Percentiles rank a stretch among this genome's conserved stretches.
phyloP scores from a whole-genome alignment of 2,888 invertebrate species.

The Coronaproctus castanopsis region DNA sequence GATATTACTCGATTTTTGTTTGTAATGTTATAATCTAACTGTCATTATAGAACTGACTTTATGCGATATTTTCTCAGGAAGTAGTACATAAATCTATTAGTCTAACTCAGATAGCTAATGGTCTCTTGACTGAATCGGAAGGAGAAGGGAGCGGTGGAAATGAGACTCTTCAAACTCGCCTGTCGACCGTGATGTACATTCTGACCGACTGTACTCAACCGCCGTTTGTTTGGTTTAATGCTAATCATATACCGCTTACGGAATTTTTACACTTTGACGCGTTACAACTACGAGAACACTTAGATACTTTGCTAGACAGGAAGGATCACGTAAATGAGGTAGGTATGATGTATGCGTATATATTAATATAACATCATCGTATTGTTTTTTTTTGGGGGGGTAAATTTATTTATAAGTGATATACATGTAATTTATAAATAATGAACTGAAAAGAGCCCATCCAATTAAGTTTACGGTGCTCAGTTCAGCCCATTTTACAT shows the following conservation, averaged over 20 bases:
- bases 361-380: neutral
- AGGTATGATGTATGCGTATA: conserved; percentile 20
- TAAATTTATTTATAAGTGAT: too few relatives aligned
- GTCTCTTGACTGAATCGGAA: conserved; percentile 19
- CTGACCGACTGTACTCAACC: conserved; percentile 43
- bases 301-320: conserved; percentile 83
- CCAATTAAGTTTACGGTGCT: too few relatives aligned
- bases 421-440: too few relatives aligned
- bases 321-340: conserved; percentile 74
- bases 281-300: conserved; percentile 81
- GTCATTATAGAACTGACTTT: too few relatives aligned
- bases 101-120: conserved; percentile 12
- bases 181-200: conserved; percentile 35
- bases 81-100: conserved; percentile 31
- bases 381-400: conserved; percentile 10
- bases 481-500: too few relatives aligned
- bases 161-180: conserved; percentile 30
- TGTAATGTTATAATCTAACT: too few relatives aligned
- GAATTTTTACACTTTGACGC: conserved; percentile 74
- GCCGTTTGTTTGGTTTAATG: conserved; percentile 71
- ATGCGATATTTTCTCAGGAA: conserved; percentile 43
- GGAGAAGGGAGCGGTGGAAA: conserved; percentile 22
- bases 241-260: conserved; percentile 51
- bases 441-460: too few relatives aligned
- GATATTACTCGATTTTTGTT: too few relatives aligned